phyloP scores from a whole-genome alignment of 1,140 invertebrate species.

The Aradophagus sp. region DNA sequence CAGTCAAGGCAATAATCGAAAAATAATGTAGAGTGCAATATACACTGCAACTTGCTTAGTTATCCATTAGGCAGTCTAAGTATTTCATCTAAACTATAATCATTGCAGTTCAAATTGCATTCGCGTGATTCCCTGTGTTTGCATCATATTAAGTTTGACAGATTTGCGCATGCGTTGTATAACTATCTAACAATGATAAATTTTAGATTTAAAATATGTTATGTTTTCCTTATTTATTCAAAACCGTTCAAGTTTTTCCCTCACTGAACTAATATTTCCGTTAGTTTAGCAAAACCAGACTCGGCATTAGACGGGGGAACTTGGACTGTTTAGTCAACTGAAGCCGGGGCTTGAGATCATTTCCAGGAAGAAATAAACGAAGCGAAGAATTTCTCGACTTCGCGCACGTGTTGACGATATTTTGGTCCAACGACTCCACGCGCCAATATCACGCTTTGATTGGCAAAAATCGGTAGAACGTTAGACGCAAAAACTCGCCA shows the following conservation, averaged over 20 bases:
- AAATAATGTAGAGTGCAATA: too few species aligned
- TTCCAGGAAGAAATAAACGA: slow-evolving; percentile 69
- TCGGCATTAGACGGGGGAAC: slow-evolving; percentile 29
- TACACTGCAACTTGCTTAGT: too few species aligned
- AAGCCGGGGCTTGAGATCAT: slow-evolving; percentile 57
- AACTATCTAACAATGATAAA: too few species aligned
- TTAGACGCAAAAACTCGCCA: slow-evolving; percentile 6
- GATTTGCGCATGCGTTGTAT: too few species aligned
- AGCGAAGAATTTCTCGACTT: slow-evolving; percentile 62
- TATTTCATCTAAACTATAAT: too few species aligned
- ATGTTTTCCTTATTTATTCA: too few species aligned
- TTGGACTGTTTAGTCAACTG: slow-evolving; percentile 57
- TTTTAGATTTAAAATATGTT: too few species aligned
- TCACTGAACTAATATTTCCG: slow-evolving; percentile 23
- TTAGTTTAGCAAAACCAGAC: slow-evolving; percentile 28
- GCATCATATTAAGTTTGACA: too few species aligned
- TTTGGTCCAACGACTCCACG: slow-evolving; percentile 68
- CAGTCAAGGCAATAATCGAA: too few species aligned
- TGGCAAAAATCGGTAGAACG: slow-evolving; percentile 43
- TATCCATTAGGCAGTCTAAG: too few species aligned
- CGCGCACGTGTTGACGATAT: slow-evolving; percentile 65
- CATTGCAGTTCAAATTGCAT: too few species aligned
- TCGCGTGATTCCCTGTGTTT: too few species aligned
- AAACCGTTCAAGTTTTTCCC: background rate
- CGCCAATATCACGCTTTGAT: slow-evolving; percentile 35